phyloP scores from a whole-genome alignment of 2,113 vertebrate species.

The Zingel zingel region DNA sequence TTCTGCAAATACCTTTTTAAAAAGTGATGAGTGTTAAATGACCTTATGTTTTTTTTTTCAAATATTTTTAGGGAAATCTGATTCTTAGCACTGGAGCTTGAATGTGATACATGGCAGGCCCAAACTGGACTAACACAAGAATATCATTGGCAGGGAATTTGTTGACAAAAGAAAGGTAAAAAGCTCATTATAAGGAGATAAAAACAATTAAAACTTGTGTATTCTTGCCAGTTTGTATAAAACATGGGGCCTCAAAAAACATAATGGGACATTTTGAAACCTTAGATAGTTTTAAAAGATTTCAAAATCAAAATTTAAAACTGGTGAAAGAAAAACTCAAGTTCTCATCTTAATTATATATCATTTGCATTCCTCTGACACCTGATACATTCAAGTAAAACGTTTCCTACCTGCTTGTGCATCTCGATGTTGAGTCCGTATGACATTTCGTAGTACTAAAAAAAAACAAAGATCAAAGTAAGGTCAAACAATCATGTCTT shows the following conservation, averaged over 20 bases:
- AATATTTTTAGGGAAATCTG: background rate
- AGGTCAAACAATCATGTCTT: slow-evolving; percentile 39
- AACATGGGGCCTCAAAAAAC: background rate
- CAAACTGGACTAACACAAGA: background rate
- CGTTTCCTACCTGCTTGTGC: slow-evolving; percentile 94
- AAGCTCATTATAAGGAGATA: too few species aligned
- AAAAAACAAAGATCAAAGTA: slow-evolving; percentile 57
- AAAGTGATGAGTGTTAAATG: too few species aligned
- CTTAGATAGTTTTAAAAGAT: background rate
- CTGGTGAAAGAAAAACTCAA: background rate
- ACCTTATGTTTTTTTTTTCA: background rate
- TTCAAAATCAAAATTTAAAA: background rate
- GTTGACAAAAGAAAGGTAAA: background rate
- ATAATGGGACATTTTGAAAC: background rate
- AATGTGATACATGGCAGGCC: background rate
- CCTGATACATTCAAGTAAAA: slow-evolving; percentile 7
- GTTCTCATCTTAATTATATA: background rate
- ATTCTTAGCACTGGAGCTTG: background rate
- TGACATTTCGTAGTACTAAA: slow-evolving; percentile 97
- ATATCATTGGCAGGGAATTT: background rate
- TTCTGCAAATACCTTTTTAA: background rate
- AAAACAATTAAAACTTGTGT: background rate
- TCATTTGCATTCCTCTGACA: background rate
- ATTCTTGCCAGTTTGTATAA: background rate
- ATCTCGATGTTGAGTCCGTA: slow-evolving; percentile 98